Percentiles rank a stretch among this genome's conserved stretches.
Evolutionary conservation across 1,140 invertebrate species (phyloP).

Genomic region (Mamestra configurata): DNA sequence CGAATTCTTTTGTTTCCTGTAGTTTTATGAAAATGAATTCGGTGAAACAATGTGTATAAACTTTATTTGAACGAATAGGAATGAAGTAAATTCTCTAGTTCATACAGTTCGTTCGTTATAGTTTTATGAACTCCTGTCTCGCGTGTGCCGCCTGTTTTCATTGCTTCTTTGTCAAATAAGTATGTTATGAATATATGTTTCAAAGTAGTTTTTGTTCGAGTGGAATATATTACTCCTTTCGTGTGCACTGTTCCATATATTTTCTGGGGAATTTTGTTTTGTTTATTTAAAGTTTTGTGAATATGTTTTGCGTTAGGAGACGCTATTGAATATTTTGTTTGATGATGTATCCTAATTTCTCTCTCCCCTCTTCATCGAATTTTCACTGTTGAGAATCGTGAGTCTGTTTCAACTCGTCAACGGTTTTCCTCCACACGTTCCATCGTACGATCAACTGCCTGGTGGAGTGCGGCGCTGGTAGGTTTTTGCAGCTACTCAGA

Average conservation of each 20-base stretch:
- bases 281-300: not conserved
- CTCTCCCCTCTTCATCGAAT: too few relatives aligned
- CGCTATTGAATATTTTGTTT: not conserved
- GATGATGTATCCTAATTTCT: too few relatives aligned
- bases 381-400: too few relatives aligned
- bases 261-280: not conserved
- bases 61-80: slow-evolving; percentile 59
- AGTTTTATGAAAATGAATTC: slow-evolving; percentile 56
- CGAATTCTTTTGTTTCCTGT: too few relatives aligned
- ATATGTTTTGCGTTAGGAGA: not conserved
- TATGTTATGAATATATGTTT: slow-evolving; percentile 47
- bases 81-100: slow-evolving; percentile 18
- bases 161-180: slow-evolving; percentile 47
- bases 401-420: too few relatives aligned
- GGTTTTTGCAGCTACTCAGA: too few relatives aligned
- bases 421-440: too few relatives aligned
- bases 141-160: slow-evolving; percentile 38
- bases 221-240: slow-evolving; percentile 29
- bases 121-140: slow-evolving; percentile 51
- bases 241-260: slow-evolving; percentile 20
- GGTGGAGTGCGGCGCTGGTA: too few relatives aligned
- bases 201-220: slow-evolving; percentile 38
- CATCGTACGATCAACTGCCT: too few relatives aligned
- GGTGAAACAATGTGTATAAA: slow-evolving; percentile 56
- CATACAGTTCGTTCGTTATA: slow-evolving; percentile 41